A percentile compares a stretch with the other conserved stretches of the same genome.
phyloP scores from a whole-genome alignment of 2,113 vertebrate genomes.

The Misgurnus mizolepis region DNA sequence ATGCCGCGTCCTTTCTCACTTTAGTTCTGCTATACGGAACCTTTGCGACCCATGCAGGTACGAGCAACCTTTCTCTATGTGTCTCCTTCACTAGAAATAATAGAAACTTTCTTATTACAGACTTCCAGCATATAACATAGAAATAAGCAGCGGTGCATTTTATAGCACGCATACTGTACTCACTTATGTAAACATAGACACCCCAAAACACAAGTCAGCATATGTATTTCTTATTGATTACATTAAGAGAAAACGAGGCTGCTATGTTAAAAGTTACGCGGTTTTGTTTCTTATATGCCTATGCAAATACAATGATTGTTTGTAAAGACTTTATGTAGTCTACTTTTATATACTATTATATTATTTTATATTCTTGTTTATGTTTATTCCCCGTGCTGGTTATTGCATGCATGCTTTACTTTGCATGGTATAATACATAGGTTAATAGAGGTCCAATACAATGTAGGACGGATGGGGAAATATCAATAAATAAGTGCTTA shows the following conservation, averaged over 20 bases:
- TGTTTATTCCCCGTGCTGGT: too few relatives aligned
- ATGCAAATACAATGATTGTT: neutral
- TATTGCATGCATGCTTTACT: neutral
- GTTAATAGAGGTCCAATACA: neutral
- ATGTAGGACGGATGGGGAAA: neutral
- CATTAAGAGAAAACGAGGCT: neutral
- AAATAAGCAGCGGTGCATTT: neutral
- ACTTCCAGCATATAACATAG: neutral
- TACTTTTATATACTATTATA: too few relatives aligned
- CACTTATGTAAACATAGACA: neutral
- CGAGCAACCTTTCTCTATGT: neutral
- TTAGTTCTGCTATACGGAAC: conserved; percentile 65
- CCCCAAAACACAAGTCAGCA: conserved; percentile 10
- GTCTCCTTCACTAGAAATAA: neutral
- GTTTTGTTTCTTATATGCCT: neutral
- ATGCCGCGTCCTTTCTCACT: conserved; percentile 66
- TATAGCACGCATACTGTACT: neutral
- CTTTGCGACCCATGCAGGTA: conserved; percentile 68
- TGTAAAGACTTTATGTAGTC: neutral
- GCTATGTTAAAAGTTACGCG: neutral
- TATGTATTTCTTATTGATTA: neutral
- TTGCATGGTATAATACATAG: neutral
- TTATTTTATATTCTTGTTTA: too few relatives aligned
- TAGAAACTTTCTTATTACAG: neutral
- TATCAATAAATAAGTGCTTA: neutral